Conservation (phyloP, 2,888 invertebrate genomes). For the Dicranocentrus wangi region DNA sequence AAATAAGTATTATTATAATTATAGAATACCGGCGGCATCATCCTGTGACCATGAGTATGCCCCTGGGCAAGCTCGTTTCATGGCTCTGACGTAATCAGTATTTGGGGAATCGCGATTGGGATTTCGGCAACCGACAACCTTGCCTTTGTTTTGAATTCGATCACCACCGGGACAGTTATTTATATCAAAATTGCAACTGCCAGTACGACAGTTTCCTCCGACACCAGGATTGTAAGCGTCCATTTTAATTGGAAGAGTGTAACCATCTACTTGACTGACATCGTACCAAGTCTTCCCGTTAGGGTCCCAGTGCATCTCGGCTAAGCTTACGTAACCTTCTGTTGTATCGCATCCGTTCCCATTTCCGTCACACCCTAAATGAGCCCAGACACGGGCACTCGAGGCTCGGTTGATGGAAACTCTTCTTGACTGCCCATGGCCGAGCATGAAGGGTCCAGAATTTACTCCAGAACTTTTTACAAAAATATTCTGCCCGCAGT, state of each 20-base stretch:
- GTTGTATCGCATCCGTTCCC: conserved; percentile 53
- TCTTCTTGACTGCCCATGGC: conserved; percentile 14
- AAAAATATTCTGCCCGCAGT: conserved; percentile 43
- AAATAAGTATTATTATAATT: too few relatives aligned
- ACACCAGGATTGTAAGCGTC: conserved; percentile 41
- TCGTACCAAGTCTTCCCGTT: conserved; percentile 60
- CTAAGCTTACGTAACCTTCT: conserved; percentile 42
- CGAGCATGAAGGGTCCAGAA: conserved; percentile 35
- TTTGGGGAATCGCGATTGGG: conserved; percentile 28
- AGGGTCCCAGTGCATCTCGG: conserved; percentile 55
- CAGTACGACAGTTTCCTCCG: conserved; percentile 52
- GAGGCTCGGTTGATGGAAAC: conserved; percentile 28
- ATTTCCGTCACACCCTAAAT: background rate
- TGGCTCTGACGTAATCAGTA: conserved; percentile 32
- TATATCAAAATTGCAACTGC: conserved; percentile 48
- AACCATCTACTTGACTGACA: conserved; percentile 56
- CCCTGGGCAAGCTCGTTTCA: conserved; percentile 54
- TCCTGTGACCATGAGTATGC: conserved; percentile 56
- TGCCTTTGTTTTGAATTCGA: conserved; percentile 21
- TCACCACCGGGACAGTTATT: conserved; percentile 35
- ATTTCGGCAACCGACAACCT: conserved; percentile 47
- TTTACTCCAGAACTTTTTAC: conserved; percentile 36
- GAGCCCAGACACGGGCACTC: conserved; percentile 38
- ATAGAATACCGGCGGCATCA: conserved; percentile 20
- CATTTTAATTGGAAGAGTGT: conserved; percentile 49